phyloP scores from a whole-genome alignment of 2,797 vertebrate species.

The Orestias chungarensis region DNA sequence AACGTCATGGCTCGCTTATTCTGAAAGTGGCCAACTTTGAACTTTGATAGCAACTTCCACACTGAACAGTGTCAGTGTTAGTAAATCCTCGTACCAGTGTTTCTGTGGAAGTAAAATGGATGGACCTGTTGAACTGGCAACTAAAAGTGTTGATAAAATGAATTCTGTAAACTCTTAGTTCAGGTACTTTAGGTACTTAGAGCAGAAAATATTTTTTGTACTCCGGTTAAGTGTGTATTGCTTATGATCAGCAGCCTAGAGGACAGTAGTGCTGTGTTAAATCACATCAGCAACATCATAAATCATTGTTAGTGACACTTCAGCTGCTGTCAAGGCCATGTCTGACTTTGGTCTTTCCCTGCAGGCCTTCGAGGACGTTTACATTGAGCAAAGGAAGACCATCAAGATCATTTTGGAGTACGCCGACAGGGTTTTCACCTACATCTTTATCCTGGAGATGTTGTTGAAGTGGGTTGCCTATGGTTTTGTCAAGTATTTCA shows the following conservation, averaged over 20 bases:
- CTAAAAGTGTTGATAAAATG: conserved; percentile 50
- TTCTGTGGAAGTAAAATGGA: conserved; percentile 18
- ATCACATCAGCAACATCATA: conserved; percentile 43
- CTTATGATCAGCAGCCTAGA: neutral
- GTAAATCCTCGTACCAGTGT: neutral
- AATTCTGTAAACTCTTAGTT: conserved; percentile 6
- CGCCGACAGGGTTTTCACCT: conserved; percentile 96
- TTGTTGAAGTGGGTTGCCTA: conserved; percentile 98
- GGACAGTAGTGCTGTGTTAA: conserved; percentile 9
- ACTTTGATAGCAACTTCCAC: neutral
- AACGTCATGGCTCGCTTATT: neutral
- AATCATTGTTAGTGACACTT: conserved; percentile 23
- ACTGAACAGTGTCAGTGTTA: neutral
- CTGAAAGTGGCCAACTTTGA: neutral
- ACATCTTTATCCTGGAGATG: conserved; percentile 99
- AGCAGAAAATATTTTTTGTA: neutral
- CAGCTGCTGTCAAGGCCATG: neutral
- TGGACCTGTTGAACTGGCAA: conserved; percentile 61
- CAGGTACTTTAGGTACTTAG: conserved; percentile 20
- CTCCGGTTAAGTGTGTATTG: conserved; percentile 25
- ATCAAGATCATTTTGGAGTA: conserved; percentile 93
- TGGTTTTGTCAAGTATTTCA: conserved; percentile 98
- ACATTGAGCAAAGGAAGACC: conserved; percentile 97
- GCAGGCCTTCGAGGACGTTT: conserved; percentile 98
- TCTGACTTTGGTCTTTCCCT: conserved; percentile 20